Base-by-base conservation (phyloP, 2,113 vertebrate species). In the Orientallactaga bullata region DNA sequence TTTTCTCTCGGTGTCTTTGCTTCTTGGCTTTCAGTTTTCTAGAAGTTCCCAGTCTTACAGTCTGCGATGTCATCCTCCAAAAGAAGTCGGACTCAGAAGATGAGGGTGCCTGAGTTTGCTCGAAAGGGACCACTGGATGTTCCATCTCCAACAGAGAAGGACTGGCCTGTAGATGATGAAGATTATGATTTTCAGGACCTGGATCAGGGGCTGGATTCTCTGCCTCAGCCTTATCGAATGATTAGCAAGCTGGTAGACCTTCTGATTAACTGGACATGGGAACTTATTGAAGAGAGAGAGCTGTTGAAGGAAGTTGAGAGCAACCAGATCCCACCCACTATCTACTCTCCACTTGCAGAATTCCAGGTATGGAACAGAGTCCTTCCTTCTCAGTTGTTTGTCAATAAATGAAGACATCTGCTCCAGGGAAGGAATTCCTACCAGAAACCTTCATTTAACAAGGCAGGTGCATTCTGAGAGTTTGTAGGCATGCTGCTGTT, bases 181-280 rank as follows among this genome's bases (percentile, higher is more conserved):
- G 97, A 97, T 42, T 97, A 96, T 51, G 97, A 95, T 78, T 93
- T 98, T 89, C 95, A 73, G 60, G 98, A 98, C 88, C 96, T 97
- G 0, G 95, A 97, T 9, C 39, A 66, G 82, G 89, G 94, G 30
- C 2, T 63, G 18, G 98, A 98, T 63, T 90, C 7, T 1, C 94
- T 98, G 94, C 98, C 98, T 24, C 98, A 98, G 97, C 98, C 98
- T 2, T 95, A 98, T 47, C 97, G 98, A 73, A 98, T 98, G 98
- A 96, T 98, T 89, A 96, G 91, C 96, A 98, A 98, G 92, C 88
- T 98, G 85, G 92, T 99, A 95, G 95, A 96, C 88, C 74, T 89
- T 26, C 81, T 98, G 65, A 94, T 99, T 51, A 98, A 98, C 24
- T 89, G 42, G 15, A 94, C 98, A 0, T 98, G 98, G 98, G 98